Base-by-base conservation (phyloP, 2,797 vertebrate species). In the Iguana delicatissima region DNA sequence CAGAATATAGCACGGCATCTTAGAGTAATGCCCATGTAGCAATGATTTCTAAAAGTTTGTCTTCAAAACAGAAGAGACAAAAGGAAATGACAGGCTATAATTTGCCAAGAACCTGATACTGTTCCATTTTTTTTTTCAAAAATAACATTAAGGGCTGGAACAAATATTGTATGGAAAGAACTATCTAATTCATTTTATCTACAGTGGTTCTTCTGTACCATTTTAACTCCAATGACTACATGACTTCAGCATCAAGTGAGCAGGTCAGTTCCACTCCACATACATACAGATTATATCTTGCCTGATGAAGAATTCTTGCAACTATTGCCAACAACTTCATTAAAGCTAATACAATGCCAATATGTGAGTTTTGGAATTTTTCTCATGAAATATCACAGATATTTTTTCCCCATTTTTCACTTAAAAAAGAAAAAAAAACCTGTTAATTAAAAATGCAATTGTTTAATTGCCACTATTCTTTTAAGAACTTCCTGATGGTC, bases 1-100 rank as follows among this genome's bases (percentile, higher is more conserved):
- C 59, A 74, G 88, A 93, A 92, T 93, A 89, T 0, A 87, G 89
- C 90, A 81, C 89, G 42, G 81, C 83, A 90, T 73, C 57, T 13
- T 89, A 67, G 26, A 89, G n/a, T 80, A 22, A 35, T 20, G 50
- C 20, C n/a, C 57, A 42, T 62, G 57, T 52, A 80, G 29, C 24
- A 29, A 16, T 16, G 24, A 80, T 80, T 62, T 3, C 7, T 35
- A 83, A 13, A 83, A 83, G 76, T 74, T 74, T 42, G 18, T 76
- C 10, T 76, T 42, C 24, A 9, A 32, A 69, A 69, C 9, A 69
- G 24, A 26, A 9, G 26, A 32, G 64, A 69, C 64, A 69, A 42
- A 76, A 81, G 55, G 55, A 59, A 82, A 1, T 62, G n/a, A 83
- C n/a, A 84, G 20, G 24, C 1, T 42, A 42, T 42, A 42, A 38